Conservation (phyloP, 1,140 invertebrate species). For the Caenorhabditis inopinata region DNA sequence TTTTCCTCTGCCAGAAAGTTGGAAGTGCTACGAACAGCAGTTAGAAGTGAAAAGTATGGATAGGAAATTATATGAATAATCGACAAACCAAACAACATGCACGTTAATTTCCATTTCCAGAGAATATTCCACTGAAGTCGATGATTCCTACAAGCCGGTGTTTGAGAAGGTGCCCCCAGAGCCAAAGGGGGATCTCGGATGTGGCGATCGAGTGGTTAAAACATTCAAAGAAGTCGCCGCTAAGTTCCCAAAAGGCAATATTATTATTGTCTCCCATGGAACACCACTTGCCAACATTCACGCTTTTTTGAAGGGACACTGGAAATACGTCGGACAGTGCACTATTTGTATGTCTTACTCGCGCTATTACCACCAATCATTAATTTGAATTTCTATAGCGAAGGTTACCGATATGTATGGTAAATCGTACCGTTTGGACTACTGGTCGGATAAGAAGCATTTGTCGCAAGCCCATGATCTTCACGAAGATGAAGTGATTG, state of each 20-base stretch:
- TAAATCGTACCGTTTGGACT: constrained; percentile 10
- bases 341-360: constrained; percentile 1
- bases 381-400: background rate
- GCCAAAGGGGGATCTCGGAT: background rate
- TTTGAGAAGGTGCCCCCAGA: background rate
- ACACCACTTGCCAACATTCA: constrained; percentile 26
- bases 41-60: too few relatives aligned
- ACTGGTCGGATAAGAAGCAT: constrained; percentile 13
- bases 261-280: constrained; percentile 39
- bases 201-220: constrained; percentile 6
- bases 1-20: too few relatives aligned
- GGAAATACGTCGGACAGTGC: constrained; percentile 34
- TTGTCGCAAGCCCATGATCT: background rate
- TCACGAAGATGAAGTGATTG: background rate
- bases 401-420: constrained; percentile 19
- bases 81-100: too few relatives aligned
- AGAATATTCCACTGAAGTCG: constrained; percentile 23
- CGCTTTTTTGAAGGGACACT: background rate
- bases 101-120: constrained; percentile 28
- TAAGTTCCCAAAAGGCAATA: background rate
- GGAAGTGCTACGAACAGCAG: too few relatives aligned
- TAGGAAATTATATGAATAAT: too few relatives aligned
- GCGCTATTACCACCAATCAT: background rate
- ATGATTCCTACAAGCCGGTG: constrained; percentile 13
- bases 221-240: background rate